Conservation (phyloP, 2,113 vertebrate genomes). For the Petrocephalus microphthalmus region DNA sequence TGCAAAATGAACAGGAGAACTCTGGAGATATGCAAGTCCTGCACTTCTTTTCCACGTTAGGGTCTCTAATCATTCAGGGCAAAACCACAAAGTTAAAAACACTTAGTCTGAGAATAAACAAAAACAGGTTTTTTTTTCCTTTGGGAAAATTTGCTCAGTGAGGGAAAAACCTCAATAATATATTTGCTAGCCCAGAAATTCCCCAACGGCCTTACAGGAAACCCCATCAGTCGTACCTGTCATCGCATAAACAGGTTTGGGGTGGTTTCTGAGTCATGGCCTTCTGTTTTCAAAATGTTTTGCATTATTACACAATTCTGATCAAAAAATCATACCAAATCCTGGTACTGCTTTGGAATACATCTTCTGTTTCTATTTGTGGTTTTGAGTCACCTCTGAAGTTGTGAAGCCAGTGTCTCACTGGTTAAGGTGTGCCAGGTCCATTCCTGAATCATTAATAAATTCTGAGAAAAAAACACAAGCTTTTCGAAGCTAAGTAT, state of each 20-base stretch:
- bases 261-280: slow-evolving; percentile 2
- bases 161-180: not conserved
- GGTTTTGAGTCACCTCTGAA: not conserved
- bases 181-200: not conserved
- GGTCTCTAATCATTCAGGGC: not conserved
- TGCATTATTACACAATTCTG: not conserved
- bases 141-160: not conserved
- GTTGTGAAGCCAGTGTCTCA: not conserved
- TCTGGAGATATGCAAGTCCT: not conserved
- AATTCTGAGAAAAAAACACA: not conserved
- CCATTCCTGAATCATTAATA: not conserved
- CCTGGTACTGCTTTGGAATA: not conserved
- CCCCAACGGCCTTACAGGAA: not conserved
- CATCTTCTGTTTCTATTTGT: not conserved
- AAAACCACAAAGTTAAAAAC: slow-evolving; percentile 12
- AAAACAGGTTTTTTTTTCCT: not conserved
- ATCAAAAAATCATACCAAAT: slow-evolving; percentile 3
- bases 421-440: not conserved
- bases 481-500: not conserved
- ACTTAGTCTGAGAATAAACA: slow-evolving; percentile 11
- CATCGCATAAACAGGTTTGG: not conserved
- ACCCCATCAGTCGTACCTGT: not conserved
- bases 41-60: not conserved
- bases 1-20: not conserved
- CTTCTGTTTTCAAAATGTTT: not conserved